Evolutionary conservation across 1,140 invertebrate genomes (phyloP).

Genomic region (Pseudomyrmex flavicornis): DNA sequence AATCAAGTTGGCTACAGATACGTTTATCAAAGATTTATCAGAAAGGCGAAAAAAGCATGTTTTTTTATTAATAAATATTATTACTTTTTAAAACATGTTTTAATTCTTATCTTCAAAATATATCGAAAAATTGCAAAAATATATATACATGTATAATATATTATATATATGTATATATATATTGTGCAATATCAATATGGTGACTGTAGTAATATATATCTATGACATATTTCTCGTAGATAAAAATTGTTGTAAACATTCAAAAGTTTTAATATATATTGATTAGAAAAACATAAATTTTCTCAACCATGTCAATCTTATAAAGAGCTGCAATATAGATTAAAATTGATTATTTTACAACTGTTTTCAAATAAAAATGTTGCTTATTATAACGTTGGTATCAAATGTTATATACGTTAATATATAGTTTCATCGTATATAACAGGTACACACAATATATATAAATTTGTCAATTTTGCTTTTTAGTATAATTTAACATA

Average conservation of each 20-base stretch:
- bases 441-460: too few species aligned
- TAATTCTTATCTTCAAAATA: conserved; percentile 24
- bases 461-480: conserved; percentile 12
- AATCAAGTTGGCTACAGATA: conserved; percentile 8
- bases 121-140: too few species aligned
- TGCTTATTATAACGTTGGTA: background rate
- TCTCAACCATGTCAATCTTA: background rate
- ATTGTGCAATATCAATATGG: background rate
- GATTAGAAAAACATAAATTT: conserved; percentile 7
- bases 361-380: conserved; percentile 8
- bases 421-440: background rate
- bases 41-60: background rate
- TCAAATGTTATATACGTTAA: background rate
- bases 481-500: conserved; percentile 1
- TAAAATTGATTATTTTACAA: conserved; percentile 6
- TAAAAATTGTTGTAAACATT: conserved; percentile 8
- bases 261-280: background rate
- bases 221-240: background rate
- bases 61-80: conserved; percentile 9
- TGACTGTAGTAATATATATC: too few species aligned
- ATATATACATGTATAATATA: background rate
- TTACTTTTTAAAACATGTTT: background rate
- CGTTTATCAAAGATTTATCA: background rate
- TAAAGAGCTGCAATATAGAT: background rate
- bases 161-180: background rate